Base-by-base conservation (phyloP, 2,888 invertebrate species). In the Drosophila fulvimacula region DNA sequence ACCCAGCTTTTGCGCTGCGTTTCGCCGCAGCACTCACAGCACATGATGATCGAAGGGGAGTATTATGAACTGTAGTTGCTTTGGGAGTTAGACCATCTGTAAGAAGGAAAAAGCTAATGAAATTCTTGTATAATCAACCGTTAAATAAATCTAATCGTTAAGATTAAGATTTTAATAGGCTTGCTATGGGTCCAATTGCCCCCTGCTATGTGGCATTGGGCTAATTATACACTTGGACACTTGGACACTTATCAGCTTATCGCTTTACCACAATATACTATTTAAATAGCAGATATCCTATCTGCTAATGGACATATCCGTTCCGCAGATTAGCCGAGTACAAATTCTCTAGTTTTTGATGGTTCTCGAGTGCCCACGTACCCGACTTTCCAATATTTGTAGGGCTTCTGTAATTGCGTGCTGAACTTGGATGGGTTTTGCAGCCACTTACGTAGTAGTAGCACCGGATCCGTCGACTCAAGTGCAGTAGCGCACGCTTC, bases 1-100 rank as follows among this genome's bases (percentile, higher is more conserved):
- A 92, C 90, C 92, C 92, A 92, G 44, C 82, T 70, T 72, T 92
- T 93, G 19, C 91, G 91, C 65, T 91, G 91, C 30, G 83, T 90
- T 59, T 87, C 90, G 49, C 92, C 87, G 63, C 92, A 92, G 53
- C 87, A 90, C n/a, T 82, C 69, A 66, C 91, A 92, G 69, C 90
- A 91, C 92, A 92, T 92, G 42, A 7, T 72, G 67, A 52, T 21
- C 7, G 42, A 57, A 32, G 32, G 52, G 10, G 10, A 24, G 11
- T 36, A 52, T 38, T n/a, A 13, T 6, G 2, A 17, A 27, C 52
- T 38, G 13, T 17, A 46, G 32, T 36, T 41, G 11, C 9, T 19
- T 5, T 44, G 55, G 56, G 15, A 27, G 36, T 15, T 44, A 32
- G 24, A 36, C 42, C 75, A 79, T 74, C 79, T 79, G 53, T 5